These are phyloP conservation scores for Noctua comes DNA, from an alignment of 2,888 invertebrate genomes.

Conservation along the genomic window DNA sequence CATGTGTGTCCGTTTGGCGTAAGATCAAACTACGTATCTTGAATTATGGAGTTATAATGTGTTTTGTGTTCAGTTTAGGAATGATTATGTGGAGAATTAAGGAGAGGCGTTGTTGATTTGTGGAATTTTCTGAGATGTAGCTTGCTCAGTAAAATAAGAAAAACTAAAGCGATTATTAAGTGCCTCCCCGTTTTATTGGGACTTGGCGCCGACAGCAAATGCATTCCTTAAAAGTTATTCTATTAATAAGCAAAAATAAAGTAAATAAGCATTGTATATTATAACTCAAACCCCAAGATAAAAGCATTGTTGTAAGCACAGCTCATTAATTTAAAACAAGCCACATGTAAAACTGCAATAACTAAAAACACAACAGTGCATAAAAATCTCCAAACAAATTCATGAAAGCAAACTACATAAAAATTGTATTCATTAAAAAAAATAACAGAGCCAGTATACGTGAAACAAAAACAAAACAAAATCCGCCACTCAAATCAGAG, in stretches of 20 bases:
- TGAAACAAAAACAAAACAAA: conserved; percentile 48
- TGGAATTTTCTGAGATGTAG: neutral
- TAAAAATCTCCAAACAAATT: conserved; percentile 19
- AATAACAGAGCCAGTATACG: conserved; percentile 35
- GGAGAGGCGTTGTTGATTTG: neutral
- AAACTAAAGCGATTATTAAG: neutral
- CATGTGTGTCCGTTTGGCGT: conserved; percentile 63
- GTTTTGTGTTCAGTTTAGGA: conserved; percentile 42
- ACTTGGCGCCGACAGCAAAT: neutral
- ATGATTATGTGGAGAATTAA: conserved; percentile 8
- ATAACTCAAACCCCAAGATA: neutral
- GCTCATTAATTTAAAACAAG: neutral
- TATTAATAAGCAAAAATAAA: neutral
- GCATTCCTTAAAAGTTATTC: neutral
- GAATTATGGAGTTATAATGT: conserved; percentile 60
- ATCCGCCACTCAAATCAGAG: conserved; percentile 61
- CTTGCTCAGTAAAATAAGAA: neutral
- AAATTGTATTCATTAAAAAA: conserved; percentile 49
- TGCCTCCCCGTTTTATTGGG: neutral
- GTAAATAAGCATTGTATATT: too few relatives aligned
- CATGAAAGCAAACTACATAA: conserved; percentile 8
- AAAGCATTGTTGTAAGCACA: neutral
- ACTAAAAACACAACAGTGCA: conserved; percentile 11
- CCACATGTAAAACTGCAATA: neutral
- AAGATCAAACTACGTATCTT: conserved; percentile 60